Evolutionary conservation across 2,888 invertebrate species (phyloP).

Genomic region (Cantharis rufa): DNA sequence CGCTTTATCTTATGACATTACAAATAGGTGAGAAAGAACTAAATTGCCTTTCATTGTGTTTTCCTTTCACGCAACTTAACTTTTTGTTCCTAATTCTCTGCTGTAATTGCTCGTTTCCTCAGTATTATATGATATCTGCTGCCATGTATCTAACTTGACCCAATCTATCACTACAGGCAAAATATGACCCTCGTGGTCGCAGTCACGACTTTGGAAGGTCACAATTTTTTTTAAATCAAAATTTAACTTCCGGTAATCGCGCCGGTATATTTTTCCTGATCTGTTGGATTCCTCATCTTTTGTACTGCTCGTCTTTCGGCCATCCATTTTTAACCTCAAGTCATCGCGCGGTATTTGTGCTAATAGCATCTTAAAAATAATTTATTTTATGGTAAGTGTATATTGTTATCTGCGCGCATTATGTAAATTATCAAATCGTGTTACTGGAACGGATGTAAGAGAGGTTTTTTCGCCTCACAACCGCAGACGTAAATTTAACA

Average conservation of each 20-base stretch:
- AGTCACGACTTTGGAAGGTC: neutral
- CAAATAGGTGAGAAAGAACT: neutral
- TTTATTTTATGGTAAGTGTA: neutral
- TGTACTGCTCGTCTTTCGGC: too few species aligned
- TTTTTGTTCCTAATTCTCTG: neutral
- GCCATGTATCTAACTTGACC: neutral
- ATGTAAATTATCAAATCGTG: neutral
- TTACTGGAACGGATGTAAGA: neutral
- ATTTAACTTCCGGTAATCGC: neutral
- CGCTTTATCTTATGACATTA: neutral
- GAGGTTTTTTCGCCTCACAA: neutral
- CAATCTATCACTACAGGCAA: neutral
- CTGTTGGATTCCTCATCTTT: neutral
- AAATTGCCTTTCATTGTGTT: neutral
- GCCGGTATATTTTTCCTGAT: neutral
- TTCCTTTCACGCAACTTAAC: neutral
- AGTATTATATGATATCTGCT: neutral
- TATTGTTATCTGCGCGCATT: neutral
- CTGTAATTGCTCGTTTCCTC: neutral
- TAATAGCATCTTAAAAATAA: neutral
- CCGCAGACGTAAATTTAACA: neutral
- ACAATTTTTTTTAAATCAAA: neutral
- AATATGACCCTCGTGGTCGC: neutral
- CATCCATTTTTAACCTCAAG: neutral
- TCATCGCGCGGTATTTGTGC: neutral